Percentiles rank a stretch among this genome's conserved stretches.
phyloP scores from a whole-genome alignment of 2,797 vertebrate species.

The Eulemur rubriventer region DNA sequence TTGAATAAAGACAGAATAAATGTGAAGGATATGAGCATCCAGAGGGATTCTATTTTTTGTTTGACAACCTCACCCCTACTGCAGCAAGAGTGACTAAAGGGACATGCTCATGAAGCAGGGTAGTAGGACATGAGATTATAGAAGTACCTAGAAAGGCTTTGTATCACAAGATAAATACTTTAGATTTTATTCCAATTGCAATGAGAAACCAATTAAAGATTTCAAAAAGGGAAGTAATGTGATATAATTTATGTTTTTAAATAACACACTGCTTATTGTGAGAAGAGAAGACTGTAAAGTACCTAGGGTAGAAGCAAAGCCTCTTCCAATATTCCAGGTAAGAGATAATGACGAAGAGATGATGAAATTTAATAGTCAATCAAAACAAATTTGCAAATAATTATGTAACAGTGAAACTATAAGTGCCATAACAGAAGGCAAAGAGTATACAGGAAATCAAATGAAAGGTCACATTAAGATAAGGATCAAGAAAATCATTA shows the following conservation, averaged over 20 bases:
- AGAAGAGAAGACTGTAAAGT: not conserved
- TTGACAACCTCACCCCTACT: not conserved
- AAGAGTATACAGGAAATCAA: slow-evolving; percentile 4
- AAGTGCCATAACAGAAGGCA: not conserved
- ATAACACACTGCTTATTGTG: not conserved
- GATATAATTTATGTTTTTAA: not conserved
- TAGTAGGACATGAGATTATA: not conserved
- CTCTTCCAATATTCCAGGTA: not conserved
- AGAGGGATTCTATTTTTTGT: not conserved
- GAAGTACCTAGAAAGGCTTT: not conserved
- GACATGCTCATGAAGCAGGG: not conserved
- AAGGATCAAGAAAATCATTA: not conserved
- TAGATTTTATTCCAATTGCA: not conserved
- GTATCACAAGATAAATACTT: not conserved
- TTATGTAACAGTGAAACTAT: not conserved
- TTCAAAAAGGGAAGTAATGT: not conserved
- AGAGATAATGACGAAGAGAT: not conserved
- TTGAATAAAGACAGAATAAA: not conserved
- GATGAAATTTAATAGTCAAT: not conserved
- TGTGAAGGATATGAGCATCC: not conserved
- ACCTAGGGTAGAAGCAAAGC: not conserved
- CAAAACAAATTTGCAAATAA: not conserved
- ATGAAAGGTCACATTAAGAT: not conserved
- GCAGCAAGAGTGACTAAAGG: not conserved
- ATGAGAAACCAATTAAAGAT: not conserved